Evolutionary conservation across 2,113 vertebrate species (phyloP).

Genomic region (Microtus oregoni): DNA sequence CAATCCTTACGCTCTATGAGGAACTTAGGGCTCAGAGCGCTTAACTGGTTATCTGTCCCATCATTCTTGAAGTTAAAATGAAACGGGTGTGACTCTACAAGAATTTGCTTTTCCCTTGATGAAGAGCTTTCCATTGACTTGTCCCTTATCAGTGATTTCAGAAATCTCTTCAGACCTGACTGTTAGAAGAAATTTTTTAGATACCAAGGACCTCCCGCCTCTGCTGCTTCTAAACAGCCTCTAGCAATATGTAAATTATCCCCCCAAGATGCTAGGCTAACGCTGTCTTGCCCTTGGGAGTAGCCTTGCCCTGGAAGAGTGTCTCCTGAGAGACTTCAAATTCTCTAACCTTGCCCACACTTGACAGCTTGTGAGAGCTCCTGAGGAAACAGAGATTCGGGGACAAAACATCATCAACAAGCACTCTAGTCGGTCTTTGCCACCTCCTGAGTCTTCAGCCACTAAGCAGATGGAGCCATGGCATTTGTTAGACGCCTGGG

Average conservation of each 20-base stretch:
- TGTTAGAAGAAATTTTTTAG: not conserved
- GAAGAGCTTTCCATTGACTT: not conserved
- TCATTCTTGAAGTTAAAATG: not conserved
- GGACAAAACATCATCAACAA: not conserved
- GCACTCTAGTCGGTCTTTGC: constrained; percentile 13
- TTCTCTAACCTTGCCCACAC: constrained; percentile 38
- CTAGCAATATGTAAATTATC: constrained; percentile 58
- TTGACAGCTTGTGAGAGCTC: constrained; percentile 40
- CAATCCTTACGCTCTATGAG: not conserved
- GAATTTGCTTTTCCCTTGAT: not conserved
- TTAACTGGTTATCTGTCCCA: not conserved
- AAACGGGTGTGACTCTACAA: not conserved
- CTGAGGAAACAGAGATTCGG: constrained; percentile 44
- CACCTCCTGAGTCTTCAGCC: constrained; percentile 62
- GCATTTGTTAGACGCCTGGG: constrained; percentile 62
- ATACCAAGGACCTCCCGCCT: not conserved
- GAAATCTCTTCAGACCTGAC: not conserved
- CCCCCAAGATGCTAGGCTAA: not conserved
- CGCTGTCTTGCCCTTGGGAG: not conserved
- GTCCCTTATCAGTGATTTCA: not conserved
- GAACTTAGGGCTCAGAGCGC: not conserved
- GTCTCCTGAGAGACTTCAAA: constrained; percentile 25
- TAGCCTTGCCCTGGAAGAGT: not conserved
- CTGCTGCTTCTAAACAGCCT: constrained; percentile 33
- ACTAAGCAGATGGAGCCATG: constrained; percentile 70